phyloP scores from a whole-genome alignment of 2,113 vertebrate species.

The Anolis sagrei region DNA sequence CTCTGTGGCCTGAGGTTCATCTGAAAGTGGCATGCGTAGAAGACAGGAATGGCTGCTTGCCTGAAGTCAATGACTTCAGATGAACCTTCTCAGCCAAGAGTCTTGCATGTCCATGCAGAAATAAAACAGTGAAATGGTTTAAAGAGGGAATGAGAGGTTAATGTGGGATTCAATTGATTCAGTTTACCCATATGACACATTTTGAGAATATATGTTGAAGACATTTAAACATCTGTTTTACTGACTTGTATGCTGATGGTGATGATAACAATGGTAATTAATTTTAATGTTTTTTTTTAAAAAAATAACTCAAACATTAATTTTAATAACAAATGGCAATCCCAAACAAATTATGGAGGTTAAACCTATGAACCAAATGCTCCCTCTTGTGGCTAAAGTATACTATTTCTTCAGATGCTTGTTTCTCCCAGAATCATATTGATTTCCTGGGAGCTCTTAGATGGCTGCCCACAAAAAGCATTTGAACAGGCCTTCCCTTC shows the following conservation, averaged over 20 bases:
- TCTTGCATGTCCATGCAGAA: background rate
- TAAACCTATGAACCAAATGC: slow-evolving; percentile 67
- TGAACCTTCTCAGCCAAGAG: background rate
- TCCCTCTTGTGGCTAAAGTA: slow-evolving; percentile 62
- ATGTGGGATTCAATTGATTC: too few relatives aligned
- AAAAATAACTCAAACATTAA: accelerated
- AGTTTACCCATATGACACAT: too few relatives aligned
- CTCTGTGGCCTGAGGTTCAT: background rate
- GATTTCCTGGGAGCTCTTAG: too few relatives aligned
- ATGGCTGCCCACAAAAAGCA: too few relatives aligned
- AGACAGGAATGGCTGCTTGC: background rate
- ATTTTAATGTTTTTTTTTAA: background rate
- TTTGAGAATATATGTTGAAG: background rate
- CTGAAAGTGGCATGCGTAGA: background rate
- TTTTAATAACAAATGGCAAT: accelerated
- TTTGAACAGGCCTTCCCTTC: too few relatives aligned
- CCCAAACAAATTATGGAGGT: too few relatives aligned
- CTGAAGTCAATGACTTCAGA: background rate
- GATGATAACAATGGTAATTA: background rate
- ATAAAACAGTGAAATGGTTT: background rate
- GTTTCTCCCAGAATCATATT: background rate
- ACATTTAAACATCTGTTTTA: accelerated
- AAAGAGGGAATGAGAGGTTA: too few relatives aligned
- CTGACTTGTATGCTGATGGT: accelerated
- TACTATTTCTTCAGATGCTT: slow-evolving; percentile 26